A percentile compares a stretch with the other conserved stretches of the same genome.
phyloP scores from a whole-genome alignment of 2,888 invertebrate species.

The Sclerodermus sp. region DNA sequence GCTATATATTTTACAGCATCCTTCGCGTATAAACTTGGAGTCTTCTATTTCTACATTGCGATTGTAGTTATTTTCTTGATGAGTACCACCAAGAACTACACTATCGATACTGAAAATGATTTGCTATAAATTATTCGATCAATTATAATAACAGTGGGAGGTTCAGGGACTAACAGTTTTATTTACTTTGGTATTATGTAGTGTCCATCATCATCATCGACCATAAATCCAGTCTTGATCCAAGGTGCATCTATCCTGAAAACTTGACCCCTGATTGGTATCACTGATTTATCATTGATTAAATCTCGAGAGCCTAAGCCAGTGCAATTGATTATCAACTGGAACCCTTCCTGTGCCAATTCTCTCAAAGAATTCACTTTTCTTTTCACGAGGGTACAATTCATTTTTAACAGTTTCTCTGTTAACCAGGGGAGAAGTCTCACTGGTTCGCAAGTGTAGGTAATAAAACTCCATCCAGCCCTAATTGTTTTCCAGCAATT shows the following conservation, averaged over 20 bases:
- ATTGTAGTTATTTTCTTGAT: constrained; percentile 68
- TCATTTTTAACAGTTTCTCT: constrained; percentile 63
- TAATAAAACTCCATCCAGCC: constrained; percentile 66
- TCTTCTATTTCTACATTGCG: constrained; percentile 61
- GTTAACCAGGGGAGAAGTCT: constrained; percentile 70
- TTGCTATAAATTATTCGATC: neutral
- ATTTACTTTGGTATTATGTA: constrained; percentile 81
- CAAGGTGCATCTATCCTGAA: constrained; percentile 70
- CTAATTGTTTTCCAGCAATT: no score
- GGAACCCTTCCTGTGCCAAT: constrained; percentile 59
- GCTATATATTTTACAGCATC: constrained; percentile 61
- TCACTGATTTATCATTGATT: constrained; percentile 65
- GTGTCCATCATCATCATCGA: constrained; percentile 64
- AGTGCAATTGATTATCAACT: constrained; percentile 79
- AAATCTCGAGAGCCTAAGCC: constrained; percentile 70
- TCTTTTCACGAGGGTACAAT: constrained; percentile 62
- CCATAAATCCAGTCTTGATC: constrained; percentile 64
- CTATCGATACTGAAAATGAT: constrained; percentile 59
- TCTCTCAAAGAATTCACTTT: constrained; percentile 62
- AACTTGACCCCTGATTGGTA: constrained; percentile 77
- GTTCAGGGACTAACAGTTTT: neutral
- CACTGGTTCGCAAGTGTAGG: constrained; percentile 69
- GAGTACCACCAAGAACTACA: constrained; percentile 77
- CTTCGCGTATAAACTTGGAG: constrained; percentile 64
- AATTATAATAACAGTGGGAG: neutral